Conservation (phyloP, 1,140 invertebrate species). For the Brachystomella parvula region DNA sequence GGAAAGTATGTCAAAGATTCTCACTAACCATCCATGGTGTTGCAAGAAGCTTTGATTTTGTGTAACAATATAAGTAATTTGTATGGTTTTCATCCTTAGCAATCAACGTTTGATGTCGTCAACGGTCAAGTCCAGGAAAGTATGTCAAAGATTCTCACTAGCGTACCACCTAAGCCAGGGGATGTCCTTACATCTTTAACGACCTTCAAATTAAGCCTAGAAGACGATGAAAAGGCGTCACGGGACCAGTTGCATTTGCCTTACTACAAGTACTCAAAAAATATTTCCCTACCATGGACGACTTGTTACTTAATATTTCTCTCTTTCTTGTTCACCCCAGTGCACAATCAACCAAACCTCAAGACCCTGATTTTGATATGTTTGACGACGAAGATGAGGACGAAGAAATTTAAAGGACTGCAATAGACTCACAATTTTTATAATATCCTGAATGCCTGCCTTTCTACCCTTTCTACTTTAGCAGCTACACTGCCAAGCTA, state of each 20-base stretch:
- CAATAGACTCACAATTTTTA: too few species aligned
- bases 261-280: slow-evolving; percentile 33
- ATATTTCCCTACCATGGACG: not conserved
- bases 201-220: slow-evolving; percentile 36
- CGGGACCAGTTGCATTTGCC: slow-evolving; percentile 30
- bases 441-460: too few species aligned
- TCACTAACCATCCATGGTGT: too few species aligned
- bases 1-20: not conserved
- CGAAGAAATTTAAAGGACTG: slow-evolving; percentile 27
- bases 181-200: slow-evolving; percentile 28
- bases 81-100: slow-evolving; percentile 14
- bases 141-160: too few species aligned
- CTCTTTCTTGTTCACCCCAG: slow-evolving; percentile 10
- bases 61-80: too few species aligned
- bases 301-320: slow-evolving; percentile 2
- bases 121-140: slow-evolving; percentile 6
- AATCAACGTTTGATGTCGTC: slow-evolving; percentile 13
- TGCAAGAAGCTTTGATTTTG: too few species aligned
- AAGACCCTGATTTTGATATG: slow-evolving; percentile 7
- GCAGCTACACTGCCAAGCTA: too few species aligned
- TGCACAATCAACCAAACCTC: slow-evolving; percentile 26
- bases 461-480: too few species aligned
- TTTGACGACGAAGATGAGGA: slow-evolving; percentile 33
- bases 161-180: slow-evolving; percentile 4
- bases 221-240: slow-evolving; percentile 34